A percentile compares a stretch with the other conserved stretches of the same genome.
Evolutionary conservation across 1,140 invertebrate species (phyloP).

Genomic region (Brachionus rotundiformis): DNA sequence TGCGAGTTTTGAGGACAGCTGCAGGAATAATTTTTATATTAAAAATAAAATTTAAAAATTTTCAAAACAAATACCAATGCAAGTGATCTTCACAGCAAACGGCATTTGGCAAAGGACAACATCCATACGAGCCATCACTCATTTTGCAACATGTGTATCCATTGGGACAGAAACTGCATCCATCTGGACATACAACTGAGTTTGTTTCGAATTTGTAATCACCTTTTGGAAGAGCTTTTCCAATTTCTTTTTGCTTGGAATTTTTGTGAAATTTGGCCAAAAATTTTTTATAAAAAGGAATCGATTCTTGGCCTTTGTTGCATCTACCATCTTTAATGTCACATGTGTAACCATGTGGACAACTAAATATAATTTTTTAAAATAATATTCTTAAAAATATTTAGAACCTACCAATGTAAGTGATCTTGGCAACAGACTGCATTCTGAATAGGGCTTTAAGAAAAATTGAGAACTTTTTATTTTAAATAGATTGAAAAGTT

Average conservation of each 20-base stretch:
- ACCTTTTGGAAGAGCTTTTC: constrained; percentile 2
- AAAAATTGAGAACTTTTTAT: neutral
- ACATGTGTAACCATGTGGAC: constrained; percentile 58
- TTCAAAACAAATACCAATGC: constrained; percentile 55
- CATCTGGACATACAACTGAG: constrained; percentile 44
- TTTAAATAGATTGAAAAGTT: neutral
- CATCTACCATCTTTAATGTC: constrained; percentile 54
- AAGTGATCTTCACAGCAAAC: constrained; percentile 58
- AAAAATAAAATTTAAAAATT: no score
- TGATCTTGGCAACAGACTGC: constrained; percentile 58
- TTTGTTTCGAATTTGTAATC: constrained; percentile 54
- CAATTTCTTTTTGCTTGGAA: neutral
- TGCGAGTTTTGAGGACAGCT: constrained; percentile 30
- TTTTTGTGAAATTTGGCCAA: neutral
- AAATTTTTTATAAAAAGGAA: constrained; percentile 47
- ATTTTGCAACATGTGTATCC: constrained; percentile 47
- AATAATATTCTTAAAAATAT: neutral
- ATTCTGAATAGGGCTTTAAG: neutral
- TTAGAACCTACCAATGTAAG: constrained; percentile 55
- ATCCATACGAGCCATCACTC: constrained; percentile 30
- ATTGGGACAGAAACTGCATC: constrained; percentile 42
- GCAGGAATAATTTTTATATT: neutral
- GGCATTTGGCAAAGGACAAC: constrained; percentile 53
- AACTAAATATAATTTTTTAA: constrained; percentile 52
- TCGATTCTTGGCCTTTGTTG: constrained; percentile 30